Evolutionary conservation across 2,113 vertebrate genomes (phyloP).

Genomic region (Macquaria ambigua): DNA sequence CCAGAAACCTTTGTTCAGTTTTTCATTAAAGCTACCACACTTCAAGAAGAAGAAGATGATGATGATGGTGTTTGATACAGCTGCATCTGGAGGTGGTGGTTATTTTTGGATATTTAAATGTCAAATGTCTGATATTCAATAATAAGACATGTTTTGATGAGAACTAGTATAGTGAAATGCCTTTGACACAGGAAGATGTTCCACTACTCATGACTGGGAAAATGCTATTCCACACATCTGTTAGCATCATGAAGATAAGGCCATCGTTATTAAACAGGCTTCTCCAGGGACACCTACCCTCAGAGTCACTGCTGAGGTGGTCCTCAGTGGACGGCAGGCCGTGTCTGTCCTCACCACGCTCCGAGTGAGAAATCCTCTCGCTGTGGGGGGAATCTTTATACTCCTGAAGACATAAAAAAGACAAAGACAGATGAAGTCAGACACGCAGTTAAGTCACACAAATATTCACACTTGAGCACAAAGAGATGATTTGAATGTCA

Average conservation of each 20-base stretch:
- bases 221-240: neutral
- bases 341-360: constrained; percentile 73
- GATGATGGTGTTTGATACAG: neutral
- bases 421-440: constrained; percentile 42
- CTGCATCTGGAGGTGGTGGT: neutral
- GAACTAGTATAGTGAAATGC: neutral
- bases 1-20: neutral
- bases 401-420: constrained; percentile 59
- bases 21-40: neutral
- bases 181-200: neutral
- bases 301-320: constrained; percentile 85
- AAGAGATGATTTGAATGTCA: constrained; percentile 33
- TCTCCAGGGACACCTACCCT: constrained; percentile 69
- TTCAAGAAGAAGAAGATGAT: neutral
- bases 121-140: neutral
- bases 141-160: neutral
- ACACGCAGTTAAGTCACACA: constrained; percentile 16
- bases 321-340: constrained; percentile 74
- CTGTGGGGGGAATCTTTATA: constrained; percentile 71
- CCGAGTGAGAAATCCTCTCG: constrained; percentile 60
- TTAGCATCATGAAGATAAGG: neutral
- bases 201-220: neutral
- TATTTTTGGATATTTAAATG: constrained; percentile 3
- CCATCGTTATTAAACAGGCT: neutral
- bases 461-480: constrained; percentile 49